A percentile compares a stretch with the other conserved stretches of the same genome.
Conservation (phyloP, 1,140 invertebrate species). For the Solen grandis region DNA sequence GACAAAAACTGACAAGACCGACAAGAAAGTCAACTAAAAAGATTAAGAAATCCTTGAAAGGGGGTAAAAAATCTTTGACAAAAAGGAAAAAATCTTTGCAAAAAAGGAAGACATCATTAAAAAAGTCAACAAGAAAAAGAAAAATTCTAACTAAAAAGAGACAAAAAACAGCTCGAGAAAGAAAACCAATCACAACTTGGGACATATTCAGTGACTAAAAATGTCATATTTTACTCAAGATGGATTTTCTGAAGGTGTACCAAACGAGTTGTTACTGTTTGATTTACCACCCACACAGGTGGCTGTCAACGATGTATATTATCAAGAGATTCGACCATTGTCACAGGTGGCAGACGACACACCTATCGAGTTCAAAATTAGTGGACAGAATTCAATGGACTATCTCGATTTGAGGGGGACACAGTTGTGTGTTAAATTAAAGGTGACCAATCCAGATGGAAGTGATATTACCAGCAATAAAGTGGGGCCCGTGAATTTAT, state of each 20-base stretch:
- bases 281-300: too few species aligned
- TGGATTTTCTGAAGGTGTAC: too few species aligned
- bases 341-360: conserved; percentile 28
- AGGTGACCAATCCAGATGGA: conserved; percentile 34
- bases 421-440: conserved; percentile 20
- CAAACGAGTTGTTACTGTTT: too few species aligned
- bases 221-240: too few species aligned
- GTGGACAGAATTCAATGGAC: conserved; percentile 48
- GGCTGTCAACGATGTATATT: too few species aligned
- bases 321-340: conserved; percentile 48
- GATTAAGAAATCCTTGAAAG: neutral
- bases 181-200: too few species aligned
- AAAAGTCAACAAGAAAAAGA: conserved; percentile 19
- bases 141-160: too few species aligned
- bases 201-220: too few species aligned
- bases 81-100: too few species aligned
- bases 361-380: conserved; percentile 34
- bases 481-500: conserved; percentile 34
- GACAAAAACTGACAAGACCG: too few species aligned
- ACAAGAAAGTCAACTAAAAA: conserved; percentile 1
- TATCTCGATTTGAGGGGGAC: conserved; percentile 37
- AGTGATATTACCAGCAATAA: neutral
- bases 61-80: too few species aligned
- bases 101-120: neutral
- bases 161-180: too few species aligned